Conservation (phyloP, 2,113 vertebrate genomes). For the Neolamprologus sp. region DNA sequence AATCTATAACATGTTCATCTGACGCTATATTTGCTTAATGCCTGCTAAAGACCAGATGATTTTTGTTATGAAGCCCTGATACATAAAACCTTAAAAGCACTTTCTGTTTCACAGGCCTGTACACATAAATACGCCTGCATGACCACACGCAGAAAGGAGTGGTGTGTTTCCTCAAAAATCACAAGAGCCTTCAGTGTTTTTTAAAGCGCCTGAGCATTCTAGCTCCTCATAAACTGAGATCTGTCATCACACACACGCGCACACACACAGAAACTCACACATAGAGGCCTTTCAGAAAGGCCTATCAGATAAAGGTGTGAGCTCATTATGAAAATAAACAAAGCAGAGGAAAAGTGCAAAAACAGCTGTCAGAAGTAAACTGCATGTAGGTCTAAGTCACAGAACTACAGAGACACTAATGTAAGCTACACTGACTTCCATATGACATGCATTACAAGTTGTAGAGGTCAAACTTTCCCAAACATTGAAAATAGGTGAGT, state of each 20-base stretch:
- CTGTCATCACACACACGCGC: neutral
- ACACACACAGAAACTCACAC: neutral
- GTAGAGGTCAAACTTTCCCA: neutral
- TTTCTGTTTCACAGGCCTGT: neutral
- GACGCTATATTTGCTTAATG: neutral
- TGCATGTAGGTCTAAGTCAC: neutral
- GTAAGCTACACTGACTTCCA: neutral
- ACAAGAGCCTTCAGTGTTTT: neutral
- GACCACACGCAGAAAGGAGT: neutral
- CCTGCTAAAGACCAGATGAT: neutral
- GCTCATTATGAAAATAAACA: neutral
- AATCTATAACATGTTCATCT: neutral
- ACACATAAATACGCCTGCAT: neutral
- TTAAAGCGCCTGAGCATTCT: neutral
- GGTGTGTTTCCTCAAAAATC: neutral
- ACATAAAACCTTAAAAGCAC: neutral
- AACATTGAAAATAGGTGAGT: neutral
- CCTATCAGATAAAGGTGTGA: neutral
- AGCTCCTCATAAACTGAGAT: neutral
- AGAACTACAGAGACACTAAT: neutral
- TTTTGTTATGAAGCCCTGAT: neutral
- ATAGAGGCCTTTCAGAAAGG: neutral
- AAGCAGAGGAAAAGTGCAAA: neutral
- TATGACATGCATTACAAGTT: neutral
- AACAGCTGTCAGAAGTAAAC: neutral